Base-by-base conservation (phyloP, 2,888 invertebrate species). In the Troides helena region DNA sequence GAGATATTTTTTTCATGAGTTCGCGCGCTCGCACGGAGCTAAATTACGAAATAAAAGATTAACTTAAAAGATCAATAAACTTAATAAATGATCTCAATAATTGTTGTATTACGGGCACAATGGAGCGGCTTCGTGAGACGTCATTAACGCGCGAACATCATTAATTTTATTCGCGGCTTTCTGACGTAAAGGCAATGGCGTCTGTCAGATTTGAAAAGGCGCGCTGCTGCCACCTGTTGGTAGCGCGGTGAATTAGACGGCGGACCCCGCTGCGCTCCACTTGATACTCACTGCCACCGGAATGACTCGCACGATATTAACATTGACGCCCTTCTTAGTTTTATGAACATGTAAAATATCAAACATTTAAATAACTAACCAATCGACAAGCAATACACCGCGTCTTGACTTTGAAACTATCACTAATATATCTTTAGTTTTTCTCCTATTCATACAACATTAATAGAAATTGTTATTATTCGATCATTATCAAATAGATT, bases 11-110 rank as follows among this genome's bases (percentile, higher is more conserved):
- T 92, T 92, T 77, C 75, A 81, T 83, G 85, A 89, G 85, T 91
- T 90, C 89, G 91, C 91, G 89, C 86, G 87, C 89, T 89, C 86
- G 87, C 87, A 85, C 84, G 83, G 77, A 92, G 87, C 89, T 90
- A 92, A 92, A 92, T 92, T 92, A 92, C 92, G 89, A 92, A 92
- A 92, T 92, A 92, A 92, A 92, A 92, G 92, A 92, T 92, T 92
- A 92, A 92, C 86, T 91, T 92, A 92, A 92, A 92, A 92, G 92
- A 92, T 92, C 92, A 92, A 92, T 92, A 92, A 92, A 92, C 92
- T 92, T 92, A 92, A 92, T 92, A 92, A 92, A 92, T 92, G 92
- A 92, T 92, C 92, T 92, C 89, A 92, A 92, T 92, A 92, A 92
- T 92, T 92, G 92, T 92, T 92, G 90, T 90, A 92, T 92, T 92